Conservation (phyloP, 2,113 vertebrate genomes). For the Vulpes vulpes region DNA sequence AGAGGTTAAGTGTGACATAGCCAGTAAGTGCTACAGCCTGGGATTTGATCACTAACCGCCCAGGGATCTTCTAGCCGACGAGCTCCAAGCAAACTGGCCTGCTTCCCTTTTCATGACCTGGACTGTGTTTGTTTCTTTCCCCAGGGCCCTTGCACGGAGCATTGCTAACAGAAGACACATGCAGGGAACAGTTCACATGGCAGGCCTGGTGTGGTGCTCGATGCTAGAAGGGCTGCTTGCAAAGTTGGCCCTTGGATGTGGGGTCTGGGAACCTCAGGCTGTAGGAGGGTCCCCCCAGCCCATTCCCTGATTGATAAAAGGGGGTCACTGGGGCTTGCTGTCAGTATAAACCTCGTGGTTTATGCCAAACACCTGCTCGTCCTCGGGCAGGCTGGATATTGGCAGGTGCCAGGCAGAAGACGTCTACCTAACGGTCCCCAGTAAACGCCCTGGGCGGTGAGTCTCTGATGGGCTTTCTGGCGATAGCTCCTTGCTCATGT, state of each 20-base stretch:
- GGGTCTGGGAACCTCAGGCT: background rate
- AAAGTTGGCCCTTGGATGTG: no score
- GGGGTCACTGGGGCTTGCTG: background rate
- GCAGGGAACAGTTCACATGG: background rate
- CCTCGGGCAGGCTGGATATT: no score
- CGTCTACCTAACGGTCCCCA: background rate
- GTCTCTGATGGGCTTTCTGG: background rate
- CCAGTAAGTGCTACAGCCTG: no score
- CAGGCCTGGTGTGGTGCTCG: no score
- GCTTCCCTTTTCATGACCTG: background rate
- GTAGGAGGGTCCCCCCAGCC: background rate
- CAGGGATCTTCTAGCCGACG: rapidly evolving
- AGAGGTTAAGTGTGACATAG: background rate
- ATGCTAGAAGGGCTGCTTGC: background rate
- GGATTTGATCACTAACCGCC: background rate
- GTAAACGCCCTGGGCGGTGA: background rate
- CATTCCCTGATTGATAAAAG: background rate
- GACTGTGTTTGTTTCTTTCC: background rate
- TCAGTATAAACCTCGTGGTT: background rate
- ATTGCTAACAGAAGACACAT: rapidly evolving
- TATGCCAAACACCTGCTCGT: no score
- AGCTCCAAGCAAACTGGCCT: background rate
- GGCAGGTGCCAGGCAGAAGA: no score
- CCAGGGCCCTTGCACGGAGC: background rate
- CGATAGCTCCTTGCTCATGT: rapidly evolving